A percentile compares a stretch with the other conserved stretches of the same genome.
These are phyloP conservation scores for Loxodonta africana DNA, from an alignment of 2,113 vertebrate genomes.

Conservation along the genomic window DNA sequence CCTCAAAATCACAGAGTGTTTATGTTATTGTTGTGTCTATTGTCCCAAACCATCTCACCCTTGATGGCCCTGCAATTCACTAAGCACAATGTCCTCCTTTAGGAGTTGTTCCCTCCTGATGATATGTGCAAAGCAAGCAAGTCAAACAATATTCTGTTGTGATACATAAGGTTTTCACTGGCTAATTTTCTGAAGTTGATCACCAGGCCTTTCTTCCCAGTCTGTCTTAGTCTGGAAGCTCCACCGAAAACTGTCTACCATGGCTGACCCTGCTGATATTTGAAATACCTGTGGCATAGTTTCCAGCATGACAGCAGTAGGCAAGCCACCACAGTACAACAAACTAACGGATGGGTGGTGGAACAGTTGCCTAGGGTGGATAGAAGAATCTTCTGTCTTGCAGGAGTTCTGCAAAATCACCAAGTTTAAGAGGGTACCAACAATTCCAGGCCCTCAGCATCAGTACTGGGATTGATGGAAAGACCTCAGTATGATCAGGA, in stretches of 20 bases:
- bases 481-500: background rate
- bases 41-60: background rate
- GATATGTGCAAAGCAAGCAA: background rate
- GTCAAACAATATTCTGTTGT: background rate
- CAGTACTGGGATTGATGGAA: background rate
- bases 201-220: background rate
- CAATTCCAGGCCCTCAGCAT: background rate
- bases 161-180: background rate
- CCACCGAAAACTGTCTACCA: background rate
- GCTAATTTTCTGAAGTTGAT: background rate
- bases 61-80: background rate
- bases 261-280: background rate
- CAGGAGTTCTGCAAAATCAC: background rate
- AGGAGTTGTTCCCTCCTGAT: background rate
- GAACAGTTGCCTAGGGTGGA: background rate
- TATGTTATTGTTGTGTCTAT: background rate
- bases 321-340: too few species aligned
- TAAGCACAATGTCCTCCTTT: background rate
- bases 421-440: background rate
- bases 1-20: background rate
- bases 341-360: too few species aligned
- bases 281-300: background rate
- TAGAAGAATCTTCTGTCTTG: background rate
- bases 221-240: background rate
- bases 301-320: background rate